A percentile compares a stretch with the other conserved stretches of the same genome.
Evolutionary conservation across 1,140 invertebrate genomes (phyloP).

Genomic region (Drosophila oshimai): DNA sequence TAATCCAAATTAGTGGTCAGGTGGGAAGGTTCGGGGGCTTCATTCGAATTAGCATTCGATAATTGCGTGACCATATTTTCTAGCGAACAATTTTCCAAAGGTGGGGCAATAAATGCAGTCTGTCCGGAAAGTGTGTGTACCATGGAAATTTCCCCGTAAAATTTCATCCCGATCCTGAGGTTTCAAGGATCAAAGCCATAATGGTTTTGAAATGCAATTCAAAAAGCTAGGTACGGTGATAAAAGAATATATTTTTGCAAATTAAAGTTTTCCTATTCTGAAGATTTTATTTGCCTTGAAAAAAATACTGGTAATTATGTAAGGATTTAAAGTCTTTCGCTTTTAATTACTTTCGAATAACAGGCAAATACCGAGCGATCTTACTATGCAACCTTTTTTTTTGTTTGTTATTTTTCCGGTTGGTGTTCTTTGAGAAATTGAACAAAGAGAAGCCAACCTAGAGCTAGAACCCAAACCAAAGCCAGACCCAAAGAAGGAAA

Average conservation of each 20-base stretch:
- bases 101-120: background rate
- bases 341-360: conserved; percentile 81
- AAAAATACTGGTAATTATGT: background rate
- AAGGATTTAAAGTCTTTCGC: conserved; percentile 39
- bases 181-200: background rate
- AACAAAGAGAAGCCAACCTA: conserved; percentile 20
- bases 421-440: conserved; percentile 9
- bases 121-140: background rate
- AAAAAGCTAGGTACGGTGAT: background rate
- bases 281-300: background rate
- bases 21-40: background rate
- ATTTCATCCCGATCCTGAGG: background rate
- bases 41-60: conserved; percentile 14
- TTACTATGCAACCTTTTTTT: conserved; percentile 43
- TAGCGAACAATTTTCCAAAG: background rate
- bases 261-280: background rate
- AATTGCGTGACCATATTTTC: conserved; percentile 16
- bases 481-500: conserved; percentile 18
- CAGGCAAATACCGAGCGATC: conserved; percentile 43
- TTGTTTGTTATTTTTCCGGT: background rate
- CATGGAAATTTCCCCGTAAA: background rate
- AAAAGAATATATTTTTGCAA: background rate
- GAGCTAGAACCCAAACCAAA: conserved; percentile 29
- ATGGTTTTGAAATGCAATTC: background rate
- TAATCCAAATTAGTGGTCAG: conserved; percentile 51